Evolutionary conservation across 2,797 vertebrate genomes (phyloP).

Genomic region (Mus minutoides): DNA sequence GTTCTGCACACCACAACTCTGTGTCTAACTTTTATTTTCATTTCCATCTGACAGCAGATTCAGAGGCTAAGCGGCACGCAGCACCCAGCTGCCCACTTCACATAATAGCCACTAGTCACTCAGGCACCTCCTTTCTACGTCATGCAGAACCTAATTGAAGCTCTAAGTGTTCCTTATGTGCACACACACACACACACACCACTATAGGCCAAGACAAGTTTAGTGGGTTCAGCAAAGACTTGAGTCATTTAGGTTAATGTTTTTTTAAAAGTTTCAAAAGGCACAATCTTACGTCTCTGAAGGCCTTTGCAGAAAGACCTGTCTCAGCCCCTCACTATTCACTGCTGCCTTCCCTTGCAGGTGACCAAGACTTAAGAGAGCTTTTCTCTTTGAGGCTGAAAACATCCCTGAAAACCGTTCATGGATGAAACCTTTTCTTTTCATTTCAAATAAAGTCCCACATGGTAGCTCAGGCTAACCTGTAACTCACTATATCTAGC

Average conservation of each 20-base stretch:
- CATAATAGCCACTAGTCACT: background rate
- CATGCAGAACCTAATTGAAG: background rate
- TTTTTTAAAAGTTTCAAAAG: background rate
- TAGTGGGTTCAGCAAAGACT: background rate
- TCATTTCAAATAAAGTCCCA: background rate
- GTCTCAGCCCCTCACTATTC: constrained; percentile 41
- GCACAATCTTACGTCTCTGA: background rate
- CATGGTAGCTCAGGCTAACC: background rate
- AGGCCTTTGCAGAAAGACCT: constrained; percentile 31
- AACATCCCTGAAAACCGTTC: constrained; percentile 31
- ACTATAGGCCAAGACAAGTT: background rate
- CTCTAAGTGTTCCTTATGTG: background rate
- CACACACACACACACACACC: background rate
- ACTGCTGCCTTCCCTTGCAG: background rate
- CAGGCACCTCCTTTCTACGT: background rate
- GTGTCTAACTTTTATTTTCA: background rate
- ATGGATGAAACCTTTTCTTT: background rate
- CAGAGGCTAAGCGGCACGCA: background rate
- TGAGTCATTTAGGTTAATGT: constrained; percentile 27
- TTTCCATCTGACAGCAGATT: background rate
- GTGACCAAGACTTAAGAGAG: background rate
- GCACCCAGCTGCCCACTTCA: background rate
- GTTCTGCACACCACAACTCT: too few species aligned
- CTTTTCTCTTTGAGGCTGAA: background rate
- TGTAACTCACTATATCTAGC: background rate